phyloP scores from a whole-genome alignment of 2,113 vertebrate species.

The Stegostoma tigrinum region DNA sequence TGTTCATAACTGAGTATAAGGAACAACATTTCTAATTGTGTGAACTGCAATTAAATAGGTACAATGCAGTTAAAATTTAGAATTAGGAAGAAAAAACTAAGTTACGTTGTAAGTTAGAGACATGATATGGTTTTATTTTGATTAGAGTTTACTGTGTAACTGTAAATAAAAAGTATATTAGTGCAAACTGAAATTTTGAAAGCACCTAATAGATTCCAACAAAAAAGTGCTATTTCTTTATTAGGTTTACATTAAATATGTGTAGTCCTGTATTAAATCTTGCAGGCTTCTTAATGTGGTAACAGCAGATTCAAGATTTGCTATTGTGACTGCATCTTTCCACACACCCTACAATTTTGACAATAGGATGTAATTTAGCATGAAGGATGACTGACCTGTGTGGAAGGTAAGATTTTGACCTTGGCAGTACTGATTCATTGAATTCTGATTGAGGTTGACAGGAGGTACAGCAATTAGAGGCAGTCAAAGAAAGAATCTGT shows the following conservation, averaged over 20 bases:
- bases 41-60: background rate
- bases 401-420: background rate
- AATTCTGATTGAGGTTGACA: background rate
- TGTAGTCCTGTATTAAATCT: background rate
- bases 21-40: background rate
- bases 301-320: background rate
- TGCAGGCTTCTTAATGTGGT: background rate
- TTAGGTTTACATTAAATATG: background rate
- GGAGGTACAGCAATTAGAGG: background rate
- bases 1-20: background rate
- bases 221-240: background rate
- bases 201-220: background rate
- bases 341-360: background rate
- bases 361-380: background rate
- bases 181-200: background rate
- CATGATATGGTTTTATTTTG: background rate
- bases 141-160: background rate
- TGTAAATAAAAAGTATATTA: no score
- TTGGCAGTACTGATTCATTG: background rate
- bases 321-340: background rate
- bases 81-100: background rate
- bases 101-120: background rate
- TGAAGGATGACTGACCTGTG: background rate
- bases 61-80: background rate
- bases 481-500: background rate